These are phyloP conservation scores for Austrofundulus limnaeus DNA, from an alignment of 2,113 vertebrate species.

Conservation along the genomic window DNA sequence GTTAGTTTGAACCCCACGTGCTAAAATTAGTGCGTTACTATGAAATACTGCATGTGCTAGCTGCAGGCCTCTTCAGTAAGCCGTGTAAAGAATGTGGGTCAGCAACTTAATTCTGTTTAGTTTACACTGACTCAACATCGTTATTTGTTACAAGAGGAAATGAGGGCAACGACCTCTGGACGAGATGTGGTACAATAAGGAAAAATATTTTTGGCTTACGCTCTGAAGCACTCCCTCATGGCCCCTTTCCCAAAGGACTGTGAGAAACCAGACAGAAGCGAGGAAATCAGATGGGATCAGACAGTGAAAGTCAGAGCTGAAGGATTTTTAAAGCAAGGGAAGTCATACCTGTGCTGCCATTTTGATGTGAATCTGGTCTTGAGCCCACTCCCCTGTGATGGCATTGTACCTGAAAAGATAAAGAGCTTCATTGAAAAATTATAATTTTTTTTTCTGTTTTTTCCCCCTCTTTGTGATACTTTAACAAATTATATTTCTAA, in stretches of 20 bases:
- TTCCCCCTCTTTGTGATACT: too few species aligned
- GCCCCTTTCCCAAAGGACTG: conserved; percentile 95
- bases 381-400: conserved; percentile 87
- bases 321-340: not conserved
- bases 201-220: conserved; percentile 81
- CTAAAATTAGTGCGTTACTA: not conserved
- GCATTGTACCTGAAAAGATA: conserved; percentile 87
- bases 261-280: conserved; percentile 31
- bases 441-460: too few species aligned
- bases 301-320: not conserved
- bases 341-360: conserved; percentile 88
- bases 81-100: conserved; percentile 33
- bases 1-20: not conserved
- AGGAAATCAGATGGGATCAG: not conserved
- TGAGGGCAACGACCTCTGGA: conserved; percentile 19
- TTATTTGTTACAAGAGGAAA: not conserved
- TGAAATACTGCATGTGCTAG: not conserved
- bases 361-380: conserved; percentile 93
- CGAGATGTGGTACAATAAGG: conserved; percentile 4
- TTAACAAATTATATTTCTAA: too few species aligned
- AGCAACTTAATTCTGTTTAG: not conserved
- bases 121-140: conserved; percentile 25
- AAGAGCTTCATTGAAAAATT: not conserved
- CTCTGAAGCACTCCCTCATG: conserved; percentile 96
- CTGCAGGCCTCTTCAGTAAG: conserved; percentile 2